Evolutionary conservation across 1,140 invertebrate genomes (phyloP).

Genomic region (Archivesica marissinica): DNA sequence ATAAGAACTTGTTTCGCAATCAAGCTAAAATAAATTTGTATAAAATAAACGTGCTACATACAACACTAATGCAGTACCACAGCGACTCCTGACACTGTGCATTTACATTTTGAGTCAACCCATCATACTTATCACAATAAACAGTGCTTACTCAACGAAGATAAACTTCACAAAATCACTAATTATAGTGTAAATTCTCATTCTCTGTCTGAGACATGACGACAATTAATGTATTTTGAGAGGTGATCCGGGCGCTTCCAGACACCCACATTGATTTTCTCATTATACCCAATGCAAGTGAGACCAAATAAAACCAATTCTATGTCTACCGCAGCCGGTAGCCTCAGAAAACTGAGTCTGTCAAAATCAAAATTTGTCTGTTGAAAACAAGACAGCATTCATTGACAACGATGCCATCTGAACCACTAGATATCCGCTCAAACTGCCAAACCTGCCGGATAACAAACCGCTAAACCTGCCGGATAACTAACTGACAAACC

Average conservation of each 20-base stretch:
- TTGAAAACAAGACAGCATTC: neutral
- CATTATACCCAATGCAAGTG: neutral
- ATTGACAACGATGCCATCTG: neutral
- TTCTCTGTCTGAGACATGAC: neutral
- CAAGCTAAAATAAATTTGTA: no score
- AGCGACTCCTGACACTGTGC: neutral
- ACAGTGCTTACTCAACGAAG: neutral
- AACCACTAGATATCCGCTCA: neutral
- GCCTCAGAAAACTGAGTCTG: neutral
- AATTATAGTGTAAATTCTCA: conserved; percentile 31
- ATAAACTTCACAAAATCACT: conserved; percentile 13
- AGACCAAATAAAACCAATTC: conserved; percentile 25
- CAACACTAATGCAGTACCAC: no score
- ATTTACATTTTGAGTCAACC: neutral
- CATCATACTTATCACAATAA: neutral
- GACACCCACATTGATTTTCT: conserved; percentile 42
- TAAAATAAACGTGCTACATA: no score
- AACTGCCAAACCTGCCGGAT: no score
- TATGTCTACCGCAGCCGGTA: neutral
- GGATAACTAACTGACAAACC: no score
- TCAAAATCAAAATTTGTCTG: neutral
- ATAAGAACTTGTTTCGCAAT: neutral
- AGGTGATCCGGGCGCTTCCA: neutral
- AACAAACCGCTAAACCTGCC: no score
- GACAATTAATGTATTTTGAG: conserved; percentile 50